Evolutionary conservation across 2,797 vertebrate genomes (phyloP).

Genomic region (Platalea minor): DNA sequence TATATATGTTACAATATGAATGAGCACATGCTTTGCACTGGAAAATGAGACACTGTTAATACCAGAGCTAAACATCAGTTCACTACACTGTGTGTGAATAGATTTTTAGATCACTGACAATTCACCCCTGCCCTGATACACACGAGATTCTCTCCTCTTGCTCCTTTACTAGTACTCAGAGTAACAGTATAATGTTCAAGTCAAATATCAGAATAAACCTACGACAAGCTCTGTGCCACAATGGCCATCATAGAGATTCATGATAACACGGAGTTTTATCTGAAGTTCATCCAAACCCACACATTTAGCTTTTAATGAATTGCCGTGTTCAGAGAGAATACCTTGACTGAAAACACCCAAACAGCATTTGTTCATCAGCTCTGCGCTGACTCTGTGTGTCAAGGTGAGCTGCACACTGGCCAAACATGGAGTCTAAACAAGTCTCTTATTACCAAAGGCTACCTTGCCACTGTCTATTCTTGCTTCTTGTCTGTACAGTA

Average conservation of each 20-base stretch:
- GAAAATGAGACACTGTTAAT: neutral
- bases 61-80: neutral
- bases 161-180: neutral
- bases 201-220: neutral
- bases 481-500: neutral
- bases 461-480: rapidly evolving
- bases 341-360: neutral
- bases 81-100: neutral
- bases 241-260: neutral
- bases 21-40: neutral
- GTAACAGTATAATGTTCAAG: neutral
- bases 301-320: neutral
- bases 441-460: rapidly evolving
- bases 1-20: neutral
- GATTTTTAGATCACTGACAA: neutral
- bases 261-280: neutral
- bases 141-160: neutral
- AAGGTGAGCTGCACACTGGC: neutral
- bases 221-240: neutral
- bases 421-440: neutral
- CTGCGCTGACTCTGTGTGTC: neutral
- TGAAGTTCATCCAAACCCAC: neutral
- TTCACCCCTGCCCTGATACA: neutral
- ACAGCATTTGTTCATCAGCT: neutral
- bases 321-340: neutral